A percentile compares a stretch with the other conserved stretches of the same genome.
Evolutionary conservation across 53 echinoderm and acorn worm species (phyloP).

Genomic region (Apostichopus leukothele): DNA sequence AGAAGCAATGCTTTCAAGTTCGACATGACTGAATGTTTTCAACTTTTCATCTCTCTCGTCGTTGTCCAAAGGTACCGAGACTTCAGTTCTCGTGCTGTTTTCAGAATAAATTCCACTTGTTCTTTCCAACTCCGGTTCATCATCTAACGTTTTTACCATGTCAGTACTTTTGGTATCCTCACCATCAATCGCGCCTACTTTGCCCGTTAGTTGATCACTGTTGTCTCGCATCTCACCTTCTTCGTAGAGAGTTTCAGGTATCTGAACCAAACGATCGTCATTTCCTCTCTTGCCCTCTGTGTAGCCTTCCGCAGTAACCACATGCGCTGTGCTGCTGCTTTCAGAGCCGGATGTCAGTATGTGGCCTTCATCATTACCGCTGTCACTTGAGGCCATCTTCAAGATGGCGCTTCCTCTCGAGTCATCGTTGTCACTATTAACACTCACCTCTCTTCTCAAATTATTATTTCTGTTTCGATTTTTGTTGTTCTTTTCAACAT

Average conservation of each 20-base stretch:
- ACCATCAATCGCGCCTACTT: too few relatives aligned
- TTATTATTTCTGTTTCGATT: neutral
- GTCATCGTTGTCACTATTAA: neutral
- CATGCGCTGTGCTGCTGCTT: neutral
- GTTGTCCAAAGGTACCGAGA: neutral
- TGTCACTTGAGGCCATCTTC: neutral
- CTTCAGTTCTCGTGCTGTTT: neutral
- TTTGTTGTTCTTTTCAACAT: constrained; percentile 21
- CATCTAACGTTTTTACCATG: neutral
- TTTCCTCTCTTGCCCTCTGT: neutral
- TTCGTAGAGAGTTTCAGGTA: neutral
- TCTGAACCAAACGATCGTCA: neutral
- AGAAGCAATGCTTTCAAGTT: neutral
- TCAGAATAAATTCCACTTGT: neutral
- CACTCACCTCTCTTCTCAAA: neutral
- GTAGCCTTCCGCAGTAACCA: neutral
- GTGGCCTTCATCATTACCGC: neutral
- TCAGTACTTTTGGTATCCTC: neutral
- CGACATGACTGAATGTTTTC: neutral
- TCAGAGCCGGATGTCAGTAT: neutral
- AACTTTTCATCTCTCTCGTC: neutral
- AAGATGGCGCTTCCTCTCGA: neutral
- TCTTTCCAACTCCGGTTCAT: neutral
- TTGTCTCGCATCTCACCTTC: neutral
- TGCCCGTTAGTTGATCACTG: neutral